Conservation (phyloP, 2,888 invertebrate genomes). For the Branchellion lobata region DNA sequence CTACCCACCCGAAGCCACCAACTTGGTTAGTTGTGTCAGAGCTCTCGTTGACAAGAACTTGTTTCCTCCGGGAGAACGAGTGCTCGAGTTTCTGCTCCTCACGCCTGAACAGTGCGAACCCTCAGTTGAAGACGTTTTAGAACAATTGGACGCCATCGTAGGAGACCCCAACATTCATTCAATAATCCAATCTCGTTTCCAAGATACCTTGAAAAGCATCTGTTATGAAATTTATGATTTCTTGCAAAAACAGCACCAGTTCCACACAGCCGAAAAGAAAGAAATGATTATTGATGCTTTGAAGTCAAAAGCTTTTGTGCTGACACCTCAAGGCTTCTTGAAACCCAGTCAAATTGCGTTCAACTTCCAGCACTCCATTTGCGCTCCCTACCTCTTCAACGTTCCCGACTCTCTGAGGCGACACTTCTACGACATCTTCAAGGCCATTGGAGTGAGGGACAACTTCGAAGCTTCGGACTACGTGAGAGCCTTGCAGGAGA, state of each 20-base stretch:
- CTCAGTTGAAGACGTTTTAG: constrained; percentile 47
- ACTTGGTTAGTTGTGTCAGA: constrained; percentile 49
- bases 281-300: constrained; percentile 41
- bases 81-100: constrained; percentile 47
- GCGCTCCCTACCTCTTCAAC: constrained; percentile 53
- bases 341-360: constrained; percentile 48
- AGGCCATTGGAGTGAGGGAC: constrained; percentile 50
- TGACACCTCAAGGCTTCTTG: constrained; percentile 48
- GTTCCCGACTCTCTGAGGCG: constrained; percentile 50
- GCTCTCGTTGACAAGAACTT: constrained; percentile 48
- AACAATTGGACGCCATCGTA: constrained; percentile 50
- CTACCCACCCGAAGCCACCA: constrained; percentile 45
- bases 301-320: constrained; percentile 47
- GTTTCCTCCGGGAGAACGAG: constrained; percentile 46
- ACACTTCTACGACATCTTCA: constrained; percentile 48
- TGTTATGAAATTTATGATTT: constrained; percentile 48
- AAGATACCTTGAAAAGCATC: constrained; percentile 43
- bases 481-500: constrained; percentile 46
- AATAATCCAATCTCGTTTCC: constrained; percentile 28
- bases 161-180: constrained; percentile 21
- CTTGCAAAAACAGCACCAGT: constrained; percentile 44
- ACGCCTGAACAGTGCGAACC: constrained; percentile 38
- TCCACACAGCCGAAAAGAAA: not conserved
- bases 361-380: constrained; percentile 49
- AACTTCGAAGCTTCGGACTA: constrained; percentile 51